These are phyloP conservation scores for Sphinx pinastri DNA, from an alignment of 2,888 invertebrate species.

Conservation along the genomic window DNA sequence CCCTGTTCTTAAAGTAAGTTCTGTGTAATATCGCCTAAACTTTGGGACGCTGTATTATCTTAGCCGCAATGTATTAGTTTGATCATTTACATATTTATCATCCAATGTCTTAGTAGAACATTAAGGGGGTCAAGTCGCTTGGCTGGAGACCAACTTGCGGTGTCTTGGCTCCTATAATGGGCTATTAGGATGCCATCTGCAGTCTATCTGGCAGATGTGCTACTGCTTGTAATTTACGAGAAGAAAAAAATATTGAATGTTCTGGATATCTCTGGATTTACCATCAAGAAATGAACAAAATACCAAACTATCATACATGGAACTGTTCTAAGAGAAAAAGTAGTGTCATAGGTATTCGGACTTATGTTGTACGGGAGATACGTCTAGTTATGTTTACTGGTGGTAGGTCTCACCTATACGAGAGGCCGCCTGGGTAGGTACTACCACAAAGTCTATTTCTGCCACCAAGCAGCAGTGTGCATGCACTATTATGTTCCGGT, in stretches of 20 bases:
- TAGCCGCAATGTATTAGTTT: slow-evolving; percentile 6
- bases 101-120: slow-evolving; percentile 30
- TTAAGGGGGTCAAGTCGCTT: slow-evolving; percentile 29
- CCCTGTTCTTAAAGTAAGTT: too few species aligned
- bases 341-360: too few species aligned
- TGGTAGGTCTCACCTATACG: too few species aligned
- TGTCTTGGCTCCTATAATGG: slow-evolving; percentile 29
- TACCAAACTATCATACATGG: too few species aligned
- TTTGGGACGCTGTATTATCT: background rate
- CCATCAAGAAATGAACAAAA: too few species aligned
- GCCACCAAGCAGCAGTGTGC: too few species aligned
- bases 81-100: slow-evolving; percentile 21
- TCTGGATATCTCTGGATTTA: background rate
- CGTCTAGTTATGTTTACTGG: too few species aligned
- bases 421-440: too few species aligned
- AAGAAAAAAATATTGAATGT: slow-evolving; percentile 1
- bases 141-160: slow-evolving; percentile 35
- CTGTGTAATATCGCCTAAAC: background rate
- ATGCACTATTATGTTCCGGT: too few species aligned
- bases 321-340: too few species aligned
- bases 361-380: too few species aligned
- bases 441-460: too few species aligned
- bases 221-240: background rate
- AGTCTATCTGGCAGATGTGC: slow-evolving; percentile 23
- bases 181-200: slow-evolving; percentile 24